A percentile compares a stretch with the other conserved stretches of the same genome.
Conservation (phyloP, 1,140 invertebrate species). For the Zaprionus camerounensis region DNA sequence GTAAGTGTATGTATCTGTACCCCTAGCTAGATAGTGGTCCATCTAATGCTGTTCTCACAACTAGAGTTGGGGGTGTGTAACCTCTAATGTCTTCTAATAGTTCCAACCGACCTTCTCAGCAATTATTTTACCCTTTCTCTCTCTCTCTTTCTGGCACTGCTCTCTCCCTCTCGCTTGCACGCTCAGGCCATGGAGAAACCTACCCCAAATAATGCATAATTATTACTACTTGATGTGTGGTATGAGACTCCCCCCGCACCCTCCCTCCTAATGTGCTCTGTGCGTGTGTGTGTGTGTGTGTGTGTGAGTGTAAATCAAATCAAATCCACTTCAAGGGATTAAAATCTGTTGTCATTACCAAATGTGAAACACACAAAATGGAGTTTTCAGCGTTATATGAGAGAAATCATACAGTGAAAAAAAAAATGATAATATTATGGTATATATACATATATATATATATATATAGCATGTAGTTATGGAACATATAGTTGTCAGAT, state of each 20-base stretch:
- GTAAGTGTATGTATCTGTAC: neutral
- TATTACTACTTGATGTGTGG: conserved; percentile 74
- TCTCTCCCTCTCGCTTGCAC: neutral
- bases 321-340: conserved; percentile 37
- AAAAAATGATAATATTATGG: neutral
- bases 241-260: conserved; percentile 42
- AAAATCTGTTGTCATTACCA: conserved; percentile 37
- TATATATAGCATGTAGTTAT: too few relatives aligned
- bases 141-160: neutral
- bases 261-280: conserved; percentile 8
- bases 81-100: conserved; percentile 73
- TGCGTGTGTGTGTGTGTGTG: neutral
- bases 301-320: conserved; percentile 29
- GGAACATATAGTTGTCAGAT: too few relatives aligned
- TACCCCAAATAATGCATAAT: conserved; percentile 74
- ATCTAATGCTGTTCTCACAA: too few relatives aligned
- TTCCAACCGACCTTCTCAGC: conserved; percentile 54
- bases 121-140: conserved; percentile 33
- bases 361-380: conserved; percentile 28
- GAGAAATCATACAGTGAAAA: neutral
- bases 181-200: conserved; percentile 41
- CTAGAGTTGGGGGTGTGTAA: conserved; percentile 55
- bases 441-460: too few relatives aligned
- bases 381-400: conserved; percentile 18
- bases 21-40: neutral